Evolutionary conservation across 2,113 vertebrate species (phyloP).

Genomic region (Acinonyx jubatus): DNA sequence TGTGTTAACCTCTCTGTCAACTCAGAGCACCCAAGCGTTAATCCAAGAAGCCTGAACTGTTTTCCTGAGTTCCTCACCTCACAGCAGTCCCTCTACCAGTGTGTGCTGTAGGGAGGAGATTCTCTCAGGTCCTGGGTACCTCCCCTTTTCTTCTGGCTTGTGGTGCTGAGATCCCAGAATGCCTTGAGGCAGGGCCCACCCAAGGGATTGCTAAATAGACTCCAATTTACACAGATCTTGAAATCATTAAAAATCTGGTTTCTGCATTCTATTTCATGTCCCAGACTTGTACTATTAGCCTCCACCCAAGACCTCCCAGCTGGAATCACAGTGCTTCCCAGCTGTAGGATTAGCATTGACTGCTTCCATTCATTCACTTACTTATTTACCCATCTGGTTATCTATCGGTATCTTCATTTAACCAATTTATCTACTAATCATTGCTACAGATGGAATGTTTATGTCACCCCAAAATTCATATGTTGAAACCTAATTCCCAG

Average conservation of each 20-base stretch:
- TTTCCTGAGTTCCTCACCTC: not conserved
- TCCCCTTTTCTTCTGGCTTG: not conserved
- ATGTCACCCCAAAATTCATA: not conserved
- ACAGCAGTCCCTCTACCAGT: not conserved
- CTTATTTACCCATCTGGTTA: not conserved
- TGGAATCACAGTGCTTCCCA: conserved; percentile 29
- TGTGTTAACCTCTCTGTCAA: not conserved
- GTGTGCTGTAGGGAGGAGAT: not conserved
- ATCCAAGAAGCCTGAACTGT: not conserved
- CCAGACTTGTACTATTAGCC: conserved; percentile 8
- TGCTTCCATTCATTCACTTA: not conserved
- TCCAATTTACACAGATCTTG: conserved; percentile 62
- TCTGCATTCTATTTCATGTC: conserved; percentile 41
- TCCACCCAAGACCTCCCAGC: conserved; percentile 57
- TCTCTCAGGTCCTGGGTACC: not conserved
- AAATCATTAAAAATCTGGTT: conserved; percentile 59
- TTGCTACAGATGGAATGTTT: not conserved
- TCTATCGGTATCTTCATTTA: not conserved
- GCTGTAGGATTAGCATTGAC: not conserved
- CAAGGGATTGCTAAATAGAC: not conserved
- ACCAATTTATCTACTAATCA: not conserved
- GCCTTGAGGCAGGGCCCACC: not conserved
- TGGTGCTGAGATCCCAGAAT: not conserved
- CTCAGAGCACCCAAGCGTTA: not conserved
- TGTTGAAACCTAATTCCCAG: not conserved